These are phyloP conservation scores for Denticeps clupeoides DNA, from an alignment of 2,797 vertebrate species.

Conservation along the genomic window DNA sequence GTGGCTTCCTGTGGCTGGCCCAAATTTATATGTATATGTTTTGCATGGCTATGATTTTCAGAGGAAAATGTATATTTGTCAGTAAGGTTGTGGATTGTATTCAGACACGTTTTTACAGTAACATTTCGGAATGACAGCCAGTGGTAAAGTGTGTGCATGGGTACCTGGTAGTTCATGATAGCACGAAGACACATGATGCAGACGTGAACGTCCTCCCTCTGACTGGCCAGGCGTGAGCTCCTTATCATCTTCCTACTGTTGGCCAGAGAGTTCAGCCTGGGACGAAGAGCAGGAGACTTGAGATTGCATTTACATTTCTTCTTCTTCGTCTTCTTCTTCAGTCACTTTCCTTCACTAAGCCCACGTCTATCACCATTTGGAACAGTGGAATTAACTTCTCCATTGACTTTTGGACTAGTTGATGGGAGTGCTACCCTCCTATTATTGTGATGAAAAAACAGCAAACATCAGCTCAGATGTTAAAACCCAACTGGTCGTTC, in stretches of 20 bases:
- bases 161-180: slow-evolving; percentile 98
- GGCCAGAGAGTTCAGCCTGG: slow-evolving; percentile 68
- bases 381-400: too few relatives aligned
- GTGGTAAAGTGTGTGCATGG: slow-evolving; percentile 1
- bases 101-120: not conserved
- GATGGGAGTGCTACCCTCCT: too few relatives aligned
- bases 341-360: too few relatives aligned
- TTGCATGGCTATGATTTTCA: not conserved
- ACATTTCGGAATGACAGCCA: not conserved
- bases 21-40: not conserved
- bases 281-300: not conserved
- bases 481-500: too few relatives aligned
- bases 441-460: not conserved
- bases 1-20: too few relatives aligned
- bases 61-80: not conserved
- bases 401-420: too few relatives aligned
- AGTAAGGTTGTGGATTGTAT: not conserved
- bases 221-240: slow-evolving; percentile 62
- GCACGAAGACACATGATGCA: slow-evolving; percentile 96
- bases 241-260: slow-evolving; percentile 67
- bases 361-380: too few relatives aligned
- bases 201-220: slow-evolving; percentile 88
- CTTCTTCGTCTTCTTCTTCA: too few relatives aligned
- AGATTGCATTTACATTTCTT: too few relatives aligned
- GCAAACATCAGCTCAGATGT: too few relatives aligned